Conservation (phyloP, 2,113 vertebrate species). For the Microcebus murinus region DNA sequence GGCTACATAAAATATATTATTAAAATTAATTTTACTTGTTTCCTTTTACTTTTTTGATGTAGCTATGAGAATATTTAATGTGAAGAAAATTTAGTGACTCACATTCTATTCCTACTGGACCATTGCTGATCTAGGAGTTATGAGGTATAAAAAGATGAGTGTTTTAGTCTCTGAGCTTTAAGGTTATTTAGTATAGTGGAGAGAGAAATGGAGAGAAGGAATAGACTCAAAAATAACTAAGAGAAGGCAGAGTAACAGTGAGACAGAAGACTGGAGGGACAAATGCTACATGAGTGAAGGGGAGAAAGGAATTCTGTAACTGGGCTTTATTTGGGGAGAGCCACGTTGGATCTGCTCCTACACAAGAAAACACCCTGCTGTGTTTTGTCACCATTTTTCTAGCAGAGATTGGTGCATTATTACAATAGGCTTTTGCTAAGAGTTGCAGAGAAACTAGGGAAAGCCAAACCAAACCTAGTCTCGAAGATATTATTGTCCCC, state of each 20-base stretch:
- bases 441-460: constrained; percentile 24
- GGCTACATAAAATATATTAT: constrained; percentile 4
- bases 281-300: background rate
- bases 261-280: background rate
- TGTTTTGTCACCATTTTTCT: constrained; percentile 34
- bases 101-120: background rate
- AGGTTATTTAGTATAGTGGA: background rate
- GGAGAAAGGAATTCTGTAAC: background rate
- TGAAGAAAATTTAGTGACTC: constrained; percentile 5
- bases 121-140: background rate
- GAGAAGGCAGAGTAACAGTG: background rate
- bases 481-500: constrained; percentile 47
- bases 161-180: constrained; percentile 28
- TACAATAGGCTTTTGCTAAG: constrained; percentile 38
- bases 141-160: constrained; percentile 21
- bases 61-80: background rate
- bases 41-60: constrained; percentile 10
- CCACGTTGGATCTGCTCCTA: background rate
- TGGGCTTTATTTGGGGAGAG: background rate
- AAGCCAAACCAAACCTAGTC: constrained; percentile 48
- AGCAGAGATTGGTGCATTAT: background rate
- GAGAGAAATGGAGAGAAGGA: background rate
- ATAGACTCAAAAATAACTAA: background rate
- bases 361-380: constrained; percentile 32
- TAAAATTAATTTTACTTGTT: constrained; percentile 42